Evolutionary conservation across 2,797 vertebrate species (phyloP).

Genomic region (Presbytis comata): DNA sequence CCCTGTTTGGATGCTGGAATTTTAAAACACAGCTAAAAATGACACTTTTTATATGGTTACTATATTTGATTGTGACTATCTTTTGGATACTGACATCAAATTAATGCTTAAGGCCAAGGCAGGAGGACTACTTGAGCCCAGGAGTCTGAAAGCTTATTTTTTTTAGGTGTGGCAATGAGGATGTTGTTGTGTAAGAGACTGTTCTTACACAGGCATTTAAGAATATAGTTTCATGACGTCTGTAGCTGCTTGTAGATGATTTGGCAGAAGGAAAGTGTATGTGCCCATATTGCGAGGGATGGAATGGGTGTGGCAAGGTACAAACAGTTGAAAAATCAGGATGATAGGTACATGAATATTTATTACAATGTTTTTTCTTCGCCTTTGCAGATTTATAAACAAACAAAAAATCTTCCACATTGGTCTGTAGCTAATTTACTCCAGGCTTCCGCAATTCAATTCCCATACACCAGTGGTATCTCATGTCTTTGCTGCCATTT

Average conservation of each 20-base stretch:
- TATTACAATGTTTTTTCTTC: neutral
- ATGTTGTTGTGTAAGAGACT: neutral
- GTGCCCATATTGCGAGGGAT: too few relatives aligned
- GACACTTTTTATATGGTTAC: neutral
- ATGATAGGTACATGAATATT: neutral
- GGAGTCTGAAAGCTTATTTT: neutral
- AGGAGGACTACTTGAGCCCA: neutral
- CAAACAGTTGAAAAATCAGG: neutral
- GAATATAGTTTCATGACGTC: neutral
- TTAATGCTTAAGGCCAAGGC: neutral
- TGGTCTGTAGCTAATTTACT: neutral
- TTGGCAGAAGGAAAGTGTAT: neutral
- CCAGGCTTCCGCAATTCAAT: neutral
- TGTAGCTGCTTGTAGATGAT: neutral
- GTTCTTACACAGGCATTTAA: neutral
- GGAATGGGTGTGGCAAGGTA: neutral
- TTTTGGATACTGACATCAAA: neutral
- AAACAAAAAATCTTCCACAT: neutral
- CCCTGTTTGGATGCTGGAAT: neutral
- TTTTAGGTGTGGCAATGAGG: neutral
- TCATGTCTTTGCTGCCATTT: neutral
- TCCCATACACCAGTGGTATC: neutral
- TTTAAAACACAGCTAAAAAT: neutral
- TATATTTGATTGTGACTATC: neutral
- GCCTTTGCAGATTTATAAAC: neutral